These are phyloP conservation scores for Zaprionus capensis DNA, from an alignment of 1,140 invertebrate species.

Conservation along the genomic window DNA sequence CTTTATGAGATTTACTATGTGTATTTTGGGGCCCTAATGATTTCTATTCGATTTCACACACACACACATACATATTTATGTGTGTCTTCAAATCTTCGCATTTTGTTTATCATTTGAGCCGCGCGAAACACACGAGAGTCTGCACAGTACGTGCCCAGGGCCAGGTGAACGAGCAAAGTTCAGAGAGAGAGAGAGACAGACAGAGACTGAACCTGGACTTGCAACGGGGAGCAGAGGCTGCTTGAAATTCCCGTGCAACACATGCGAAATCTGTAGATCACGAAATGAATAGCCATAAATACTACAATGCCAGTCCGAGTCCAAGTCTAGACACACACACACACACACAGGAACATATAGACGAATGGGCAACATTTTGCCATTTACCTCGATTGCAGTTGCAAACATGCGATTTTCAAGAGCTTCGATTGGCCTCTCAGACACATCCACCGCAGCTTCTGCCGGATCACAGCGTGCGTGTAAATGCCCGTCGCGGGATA, in stretches of 20 bases:
- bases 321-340: conserved; percentile 13
- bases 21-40: conserved; percentile 73
- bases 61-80: conserved; percentile 10
- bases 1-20: conserved; percentile 78
- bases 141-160: conserved; percentile 67
- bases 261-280: conserved; percentile 82
- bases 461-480: conserved; percentile 46
- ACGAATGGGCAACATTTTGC: conserved; percentile 71
- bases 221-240: not conserved
- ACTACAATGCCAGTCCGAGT: conserved; percentile 68
- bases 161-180: conserved; percentile 47
- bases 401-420: conserved; percentile 81
- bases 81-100: conserved; percentile 30
- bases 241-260: conserved; percentile 74
- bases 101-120: conserved; percentile 50
- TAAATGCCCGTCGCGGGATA: conserved; percentile 42
- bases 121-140: conserved; percentile 9
- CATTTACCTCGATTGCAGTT: conserved; percentile 80
- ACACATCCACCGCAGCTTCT: conserved; percentile 30
- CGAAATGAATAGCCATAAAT: conserved; percentile 81
- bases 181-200: not conserved
- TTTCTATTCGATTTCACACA: conserved; percentile 75
- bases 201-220: conserved; percentile 15
- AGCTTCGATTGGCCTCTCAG: conserved; percentile 71
- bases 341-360: conserved; percentile 21